Evolutionary conservation across 2,888 invertebrate species (phyloP), one percentile per base, ranked within the genome.

Genomic region (Morpho deidamia): DNA sequence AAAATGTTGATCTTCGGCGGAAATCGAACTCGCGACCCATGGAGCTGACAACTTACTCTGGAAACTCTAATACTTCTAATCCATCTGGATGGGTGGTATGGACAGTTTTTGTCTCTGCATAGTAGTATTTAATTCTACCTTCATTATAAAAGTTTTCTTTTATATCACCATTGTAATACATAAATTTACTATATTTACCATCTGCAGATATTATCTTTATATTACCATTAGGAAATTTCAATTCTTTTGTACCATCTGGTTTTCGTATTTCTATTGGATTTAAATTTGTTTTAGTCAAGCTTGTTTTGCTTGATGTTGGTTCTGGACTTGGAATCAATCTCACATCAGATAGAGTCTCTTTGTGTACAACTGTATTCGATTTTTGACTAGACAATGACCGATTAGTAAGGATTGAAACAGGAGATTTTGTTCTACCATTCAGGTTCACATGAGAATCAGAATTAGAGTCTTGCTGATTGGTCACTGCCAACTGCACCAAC

Each of bases 41-140:
- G n/a, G n/a, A n/a, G n/a, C n/a, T n/a, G n/a, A 11, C n/a, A 42
- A 87, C 92, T 90, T 85, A 95, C 95, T 96, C 95, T 11, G 95
- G 92, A 87, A 96, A 97, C 78, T 97, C 95, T 10, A 97, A 85
- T 45, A 97, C 92, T 85, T 98, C 96, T 44, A 94, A 83, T 1
- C 97, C 97, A 89, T 97, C 96, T 11, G 95, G 91, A 82, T 94
- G 95, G 8, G 95, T 95, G 0, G 95, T 96, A 66, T 97, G 97
- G 90, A 94, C 95, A 0, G 95, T 95, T 72, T 95, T 93, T 0
- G 93, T 94, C 65, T 95, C 94, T 1, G 94, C 92, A 83, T 97
- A 97, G 76, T 92, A 97, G 81, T 98, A 98, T 69, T 94, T 94
- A 9, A 96, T 92, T 50, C 92, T 94, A 51, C 96, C 95, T 62